Conservation (phyloP, 2,113 vertebrate genomes). For the Artemisiospiza belli region DNA sequence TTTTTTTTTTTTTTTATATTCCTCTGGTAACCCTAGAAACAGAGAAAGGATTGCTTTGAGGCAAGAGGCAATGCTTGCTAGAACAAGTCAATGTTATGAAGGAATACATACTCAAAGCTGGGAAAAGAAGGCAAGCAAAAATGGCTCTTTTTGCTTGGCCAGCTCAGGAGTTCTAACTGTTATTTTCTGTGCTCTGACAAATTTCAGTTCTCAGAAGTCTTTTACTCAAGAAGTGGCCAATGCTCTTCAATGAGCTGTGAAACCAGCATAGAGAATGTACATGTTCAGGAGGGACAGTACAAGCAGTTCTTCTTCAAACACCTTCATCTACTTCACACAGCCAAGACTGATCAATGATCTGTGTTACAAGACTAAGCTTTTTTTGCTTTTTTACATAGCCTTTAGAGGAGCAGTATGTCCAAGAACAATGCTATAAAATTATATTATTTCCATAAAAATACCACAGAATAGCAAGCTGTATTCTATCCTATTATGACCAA, state of each 20-base stretch:
- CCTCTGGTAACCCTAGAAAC: background rate
- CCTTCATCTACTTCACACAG: background rate
- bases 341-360: background rate
- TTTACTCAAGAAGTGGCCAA: background rate
- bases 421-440: background rate
- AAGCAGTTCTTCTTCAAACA: background rate
- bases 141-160: background rate
- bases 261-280: background rate
- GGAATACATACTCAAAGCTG: background rate
- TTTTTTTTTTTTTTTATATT: background rate
- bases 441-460: background rate
- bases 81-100: background rate
- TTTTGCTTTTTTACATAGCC: background rate
- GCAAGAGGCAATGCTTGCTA: background rate
- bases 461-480: background rate
- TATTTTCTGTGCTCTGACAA: background rate
- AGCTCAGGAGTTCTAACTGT: background rate
- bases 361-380: background rate
- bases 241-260: background rate
- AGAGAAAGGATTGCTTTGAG: background rate
- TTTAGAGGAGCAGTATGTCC: background rate
- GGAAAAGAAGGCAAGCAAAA: background rate
- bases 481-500: background rate
- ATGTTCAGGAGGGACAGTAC: background rate
- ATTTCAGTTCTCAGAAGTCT: background rate